phyloP scores from a whole-genome alignment of 2,888 invertebrate species.

The Rhogogaster chlorosoma region DNA sequence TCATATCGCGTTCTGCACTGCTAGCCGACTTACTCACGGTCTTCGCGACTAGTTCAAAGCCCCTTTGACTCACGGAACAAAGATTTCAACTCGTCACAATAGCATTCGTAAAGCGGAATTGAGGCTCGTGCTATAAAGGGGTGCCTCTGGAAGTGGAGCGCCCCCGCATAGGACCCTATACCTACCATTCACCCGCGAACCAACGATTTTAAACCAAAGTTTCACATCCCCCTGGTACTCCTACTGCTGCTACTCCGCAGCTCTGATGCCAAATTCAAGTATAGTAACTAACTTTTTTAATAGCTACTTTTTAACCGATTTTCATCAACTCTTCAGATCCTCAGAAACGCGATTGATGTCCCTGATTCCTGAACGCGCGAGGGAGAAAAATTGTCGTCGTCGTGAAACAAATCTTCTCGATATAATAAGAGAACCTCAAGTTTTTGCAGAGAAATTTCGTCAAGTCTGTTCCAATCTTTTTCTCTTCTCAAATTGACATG shows the following conservation, averaged over 20 bases:
- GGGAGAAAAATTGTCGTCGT: background rate
- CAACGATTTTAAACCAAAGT: constrained; percentile 23
- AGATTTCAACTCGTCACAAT: constrained; percentile 51
- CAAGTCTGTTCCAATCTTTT: background rate
- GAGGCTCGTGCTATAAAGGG: constrained; percentile 41
- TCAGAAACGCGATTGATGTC: constrained; percentile 6
- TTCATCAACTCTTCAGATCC: background rate
- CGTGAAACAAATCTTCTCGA: background rate
- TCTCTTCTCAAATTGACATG: background rate
- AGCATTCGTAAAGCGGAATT: constrained; percentile 48
- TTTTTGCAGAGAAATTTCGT: background rate
- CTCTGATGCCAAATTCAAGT: constrained; percentile 11
- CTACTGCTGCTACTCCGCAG: background rate
- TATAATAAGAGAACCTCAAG: background rate
- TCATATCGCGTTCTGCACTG: background rate
- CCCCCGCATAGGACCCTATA: background rate
- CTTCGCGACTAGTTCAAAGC: constrained; percentile 47
- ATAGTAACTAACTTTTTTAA: constrained; percentile 35
- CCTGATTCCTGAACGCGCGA: background rate
- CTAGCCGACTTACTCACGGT: constrained; percentile 22
- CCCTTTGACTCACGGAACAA: constrained; percentile 50
- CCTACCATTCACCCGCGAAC: background rate
- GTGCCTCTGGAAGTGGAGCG: constrained; percentile 41
- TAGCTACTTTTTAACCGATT: constrained; percentile 29
- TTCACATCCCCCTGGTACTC: background rate